Base-by-base conservation (phyloP, 2,888 invertebrate genomes). In the Sabellastarte sp. region DNA sequence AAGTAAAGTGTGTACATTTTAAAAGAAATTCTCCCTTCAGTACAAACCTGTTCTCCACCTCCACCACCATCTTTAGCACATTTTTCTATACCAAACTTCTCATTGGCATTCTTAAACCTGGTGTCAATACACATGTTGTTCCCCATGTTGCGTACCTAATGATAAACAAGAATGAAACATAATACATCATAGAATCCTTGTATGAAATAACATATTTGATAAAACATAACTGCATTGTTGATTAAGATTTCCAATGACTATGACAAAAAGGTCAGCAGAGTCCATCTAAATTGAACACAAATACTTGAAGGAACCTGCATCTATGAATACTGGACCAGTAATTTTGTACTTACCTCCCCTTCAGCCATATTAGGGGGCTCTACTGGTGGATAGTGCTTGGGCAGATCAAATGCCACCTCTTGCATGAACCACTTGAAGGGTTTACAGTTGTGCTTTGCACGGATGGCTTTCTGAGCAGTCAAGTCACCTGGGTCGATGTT, bases 371-470 rank as follows among this genome's bases (percentile, higher is more conserved):
- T 89, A 0, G 88, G 88, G 0, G 95, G 95, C 70, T 95, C 94
- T 0, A 93, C 85, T 0, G 91, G 90, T 0, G 97, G 97, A 83
- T 95, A 98, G 73, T 90, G 90, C 55, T 89, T 88, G 0, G 90
- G 88, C 65, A 95, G 86, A 81, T 98, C 97, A 80, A 94, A 95
- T 0, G 95, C 96, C 28, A 98, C 87, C 77, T 92, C 89, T 64
- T 92, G 90, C 87, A 98, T 94, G 80, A 93, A 97, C 96, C 96
- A 97, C 68, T 90, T 90, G 85, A 98, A 98, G 0, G 93, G 86
- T 81, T 94, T 95, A 85, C 97, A 98, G 2, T 91, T 84, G 0
- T 96, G 86, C 26, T 86, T 87, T 55, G 89, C 81, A 10, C n/a
- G n/a, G n/a, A n/a, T 84, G 0, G 88, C 90, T 65, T 87, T 88